Base-by-base conservation (phyloP, 1,140 invertebrate genomes). In the Thaumetopoea pityocampa region DNA sequence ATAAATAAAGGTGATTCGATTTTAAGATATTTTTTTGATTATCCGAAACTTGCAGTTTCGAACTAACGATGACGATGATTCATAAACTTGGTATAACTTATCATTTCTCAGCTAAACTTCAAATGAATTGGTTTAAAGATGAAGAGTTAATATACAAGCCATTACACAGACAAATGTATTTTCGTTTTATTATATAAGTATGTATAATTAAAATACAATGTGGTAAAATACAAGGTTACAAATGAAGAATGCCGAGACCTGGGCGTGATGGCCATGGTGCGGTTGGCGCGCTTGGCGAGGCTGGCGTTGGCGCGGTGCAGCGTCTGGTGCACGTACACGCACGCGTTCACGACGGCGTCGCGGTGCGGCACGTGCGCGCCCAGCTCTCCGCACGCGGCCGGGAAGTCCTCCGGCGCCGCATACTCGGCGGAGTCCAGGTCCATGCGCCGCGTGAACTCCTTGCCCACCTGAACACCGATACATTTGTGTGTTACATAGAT, bases 301-400 rank as follows among this genome's bases (percentile, higher is more conserved):
- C 96, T 85, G 5, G 90, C 89, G 70, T 99, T 99, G 18, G 97
- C 96, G 70, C 96, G 93, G 69, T 99, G 96, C 19, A 99, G 86
- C 0, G 97, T 98, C 85, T 98, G 95, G 81, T 99, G 98, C 2
- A 99, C 96, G 73, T 98, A 99, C 5, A 99, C 98, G 77, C 96
- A 98, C 0, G 97, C 95, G 85, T 99, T 99, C 45, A 99, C 95
- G 5, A 99, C 96, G 11, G 97, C 97, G 68, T 98, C 94, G 23
- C 98, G 89, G 79, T 98, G 95, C 4, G 87, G 89, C 1, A 95
- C 93, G 27, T 91, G 89, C 4, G 91, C 80, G 1, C 93, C 88
- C 10, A 98, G 89, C 27, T 91, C 84, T 3, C 91, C 90, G 65
- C 94, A 96, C 3, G 93, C 92, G 0, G 93, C 88, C 1, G 96